These are phyloP conservation scores for Gallinago stenura DNA, from an alignment of 2,797 vertebrate genomes.

Conservation along the genomic window DNA sequence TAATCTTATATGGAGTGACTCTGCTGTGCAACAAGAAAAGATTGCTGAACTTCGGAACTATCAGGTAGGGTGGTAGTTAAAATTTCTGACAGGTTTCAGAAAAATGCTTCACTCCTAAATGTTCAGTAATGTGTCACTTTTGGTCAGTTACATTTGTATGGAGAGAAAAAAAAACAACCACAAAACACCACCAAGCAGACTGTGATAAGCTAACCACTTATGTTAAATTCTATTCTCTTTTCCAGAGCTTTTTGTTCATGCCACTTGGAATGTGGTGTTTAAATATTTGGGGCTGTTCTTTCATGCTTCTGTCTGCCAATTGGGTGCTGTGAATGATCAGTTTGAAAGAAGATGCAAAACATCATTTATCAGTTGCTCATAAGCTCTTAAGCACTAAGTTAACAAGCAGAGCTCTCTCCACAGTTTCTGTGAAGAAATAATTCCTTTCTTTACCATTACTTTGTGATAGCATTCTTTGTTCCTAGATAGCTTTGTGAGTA, in stretches of 20 bases:
- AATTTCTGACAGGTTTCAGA: not conserved
- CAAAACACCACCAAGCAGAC: not conserved
- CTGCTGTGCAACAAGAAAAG: slow-evolving; percentile 96
- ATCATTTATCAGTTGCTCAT: not conserved
- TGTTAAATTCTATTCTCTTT: not conserved
- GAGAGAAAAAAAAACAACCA: not conserved
- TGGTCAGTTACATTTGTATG: not conserved
- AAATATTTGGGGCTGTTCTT: not conserved
- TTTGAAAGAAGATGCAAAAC: slow-evolving; percentile 10
- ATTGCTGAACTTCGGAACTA: slow-evolving; percentile 98
- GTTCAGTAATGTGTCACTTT: not conserved
- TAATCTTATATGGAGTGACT: slow-evolving; percentile 98
- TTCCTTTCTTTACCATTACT: not conserved
- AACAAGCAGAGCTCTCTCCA: not conserved
- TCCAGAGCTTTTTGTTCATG: not conserved
- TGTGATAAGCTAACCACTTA: not conserved
- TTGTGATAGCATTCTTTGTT: not conserved
- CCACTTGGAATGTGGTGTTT: not conserved
- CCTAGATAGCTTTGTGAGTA: not conserved
- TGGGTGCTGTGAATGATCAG: not conserved
- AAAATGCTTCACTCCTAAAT: not conserved
- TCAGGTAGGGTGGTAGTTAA: slow-evolving; percentile 82
- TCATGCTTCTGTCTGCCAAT: not conserved
- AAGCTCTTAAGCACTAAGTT: not conserved
- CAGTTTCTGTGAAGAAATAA: not conserved